Conservation (phyloP, 2,113 vertebrate genomes). For the Hipposideros armiger region DNA sequence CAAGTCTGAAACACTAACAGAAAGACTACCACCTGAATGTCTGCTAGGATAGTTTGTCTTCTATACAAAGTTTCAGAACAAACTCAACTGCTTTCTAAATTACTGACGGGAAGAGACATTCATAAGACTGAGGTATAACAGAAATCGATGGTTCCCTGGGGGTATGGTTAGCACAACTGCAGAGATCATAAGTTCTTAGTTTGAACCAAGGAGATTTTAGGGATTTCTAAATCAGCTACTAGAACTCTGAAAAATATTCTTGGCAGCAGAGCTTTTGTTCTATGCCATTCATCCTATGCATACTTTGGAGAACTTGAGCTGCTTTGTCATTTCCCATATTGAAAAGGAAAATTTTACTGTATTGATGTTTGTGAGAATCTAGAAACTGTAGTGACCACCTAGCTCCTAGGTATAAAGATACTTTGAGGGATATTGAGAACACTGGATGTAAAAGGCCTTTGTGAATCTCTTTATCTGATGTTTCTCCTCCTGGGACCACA, state of each 20-base stretch:
- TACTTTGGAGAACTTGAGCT: not conserved
- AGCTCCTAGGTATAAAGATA: not conserved
- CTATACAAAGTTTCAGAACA: not conserved
- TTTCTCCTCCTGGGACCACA: not conserved
- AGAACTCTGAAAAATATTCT: not conserved
- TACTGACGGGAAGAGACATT: not conserved
- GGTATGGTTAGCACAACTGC: not conserved
- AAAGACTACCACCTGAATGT: not conserved
- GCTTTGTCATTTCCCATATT: not conserved
- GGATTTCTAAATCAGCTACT: not conserved
- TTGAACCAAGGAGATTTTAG: not conserved
- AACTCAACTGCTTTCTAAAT: conserved; percentile 10
- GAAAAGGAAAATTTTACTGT: not conserved
- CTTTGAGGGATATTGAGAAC: not conserved
- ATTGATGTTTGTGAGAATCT: not conserved
- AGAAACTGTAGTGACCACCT: not conserved
- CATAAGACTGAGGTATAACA: not conserved
- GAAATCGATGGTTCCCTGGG: not conserved
- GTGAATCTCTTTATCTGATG: not conserved
- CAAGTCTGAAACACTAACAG: not conserved
- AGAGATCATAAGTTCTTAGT: not conserved
- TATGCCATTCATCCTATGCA: not conserved
- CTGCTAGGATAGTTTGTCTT: not conserved
- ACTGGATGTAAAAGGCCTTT: not conserved
- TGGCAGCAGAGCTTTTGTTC: not conserved